These are phyloP conservation scores for Dicrurus megarhynchus DNA, from an alignment of 2,113 vertebrate species.

Conservation along the genomic window DNA sequence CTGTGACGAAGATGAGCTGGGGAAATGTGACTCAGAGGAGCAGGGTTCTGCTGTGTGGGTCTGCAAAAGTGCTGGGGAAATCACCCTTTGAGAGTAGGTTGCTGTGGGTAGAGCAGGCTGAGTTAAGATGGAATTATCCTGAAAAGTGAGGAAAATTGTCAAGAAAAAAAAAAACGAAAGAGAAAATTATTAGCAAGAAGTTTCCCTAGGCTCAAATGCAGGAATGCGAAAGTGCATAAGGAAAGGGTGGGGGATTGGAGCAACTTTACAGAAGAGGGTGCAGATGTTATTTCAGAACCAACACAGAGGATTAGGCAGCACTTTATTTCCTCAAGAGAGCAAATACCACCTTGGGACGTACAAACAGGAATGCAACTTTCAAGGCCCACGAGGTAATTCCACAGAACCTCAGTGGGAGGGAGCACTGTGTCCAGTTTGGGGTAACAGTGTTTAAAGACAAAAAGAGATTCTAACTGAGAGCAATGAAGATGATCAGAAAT, in stretches of 20 bases:
- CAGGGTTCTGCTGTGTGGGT: neutral
- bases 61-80: neutral
- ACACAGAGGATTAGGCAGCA: neutral
- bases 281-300: neutral
- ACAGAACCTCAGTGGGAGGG: neutral
- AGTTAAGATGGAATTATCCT: neutral
- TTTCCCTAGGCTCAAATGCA: neutral
- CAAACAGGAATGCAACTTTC: neutral
- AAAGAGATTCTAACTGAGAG: neutral
- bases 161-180: accelerated
- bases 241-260: neutral
- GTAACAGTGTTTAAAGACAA: neutral
- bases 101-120: neutral
- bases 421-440: neutral
- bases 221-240: neutral
- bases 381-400: neutral
- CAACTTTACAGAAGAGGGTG: neutral
- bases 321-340: neutral
- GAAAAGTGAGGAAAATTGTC: neutral
- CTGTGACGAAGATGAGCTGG: neutral
- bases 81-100: neutral
- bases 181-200: neutral
- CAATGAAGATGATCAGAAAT: neutral
- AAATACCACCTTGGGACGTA: neutral
- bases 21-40: neutral